Conservation (phyloP, 2,797 vertebrate genomes). For the Morus bassanus region DNA sequence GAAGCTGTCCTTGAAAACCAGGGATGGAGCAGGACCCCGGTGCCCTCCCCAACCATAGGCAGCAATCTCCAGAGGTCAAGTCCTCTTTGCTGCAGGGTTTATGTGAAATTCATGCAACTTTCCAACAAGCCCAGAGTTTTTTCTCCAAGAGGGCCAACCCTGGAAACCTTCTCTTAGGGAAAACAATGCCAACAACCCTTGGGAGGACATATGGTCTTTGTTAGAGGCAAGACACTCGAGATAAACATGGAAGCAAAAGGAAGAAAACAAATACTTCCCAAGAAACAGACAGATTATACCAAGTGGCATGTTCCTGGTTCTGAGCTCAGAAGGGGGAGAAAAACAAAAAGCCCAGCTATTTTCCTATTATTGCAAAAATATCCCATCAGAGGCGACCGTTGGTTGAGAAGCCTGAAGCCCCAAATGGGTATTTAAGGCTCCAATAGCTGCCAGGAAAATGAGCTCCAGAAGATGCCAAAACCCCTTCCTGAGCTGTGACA, state of each 20-base stretch:
- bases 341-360: background rate
- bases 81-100: background rate
- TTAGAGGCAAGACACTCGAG: background rate
- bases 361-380: constrained; percentile 6
- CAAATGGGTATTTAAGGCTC: constrained; percentile 36
- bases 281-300: background rate
- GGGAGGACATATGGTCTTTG: background rate
- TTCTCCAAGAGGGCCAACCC: background rate
- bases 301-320: background rate
- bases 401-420: background rate
- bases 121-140: background rate
- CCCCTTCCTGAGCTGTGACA: constrained; percentile 33
- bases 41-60: accelerated
- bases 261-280: constrained; percentile 30
- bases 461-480: constrained; percentile 30
- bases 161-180: background rate
- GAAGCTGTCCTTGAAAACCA: background rate
- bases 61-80: background rate
- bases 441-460: constrained; percentile 46
- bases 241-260: constrained; percentile 5
- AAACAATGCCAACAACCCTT: background rate
- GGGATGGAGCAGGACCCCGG: background rate
- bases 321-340: background rate
- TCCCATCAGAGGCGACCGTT: background rate
- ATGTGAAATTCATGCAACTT: background rate